These are phyloP conservation scores for Oenanthe oenanthe DNA, from an alignment of 2,113 vertebrate genomes.

Conservation along the genomic window DNA sequence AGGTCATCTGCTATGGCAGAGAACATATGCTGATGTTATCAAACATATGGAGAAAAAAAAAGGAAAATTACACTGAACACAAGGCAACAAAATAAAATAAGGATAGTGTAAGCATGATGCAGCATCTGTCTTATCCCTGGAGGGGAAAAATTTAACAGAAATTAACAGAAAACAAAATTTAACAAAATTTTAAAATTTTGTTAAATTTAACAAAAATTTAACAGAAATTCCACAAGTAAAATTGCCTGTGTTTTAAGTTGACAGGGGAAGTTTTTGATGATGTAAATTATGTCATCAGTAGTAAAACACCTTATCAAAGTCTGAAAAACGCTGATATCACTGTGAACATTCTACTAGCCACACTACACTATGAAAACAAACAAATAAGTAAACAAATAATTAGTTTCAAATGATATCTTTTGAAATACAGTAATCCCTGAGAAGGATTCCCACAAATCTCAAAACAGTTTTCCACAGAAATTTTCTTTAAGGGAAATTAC, in stretches of 20 bases:
- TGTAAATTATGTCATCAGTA: neutral
- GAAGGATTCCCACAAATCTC: neutral
- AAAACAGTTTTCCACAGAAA: neutral
- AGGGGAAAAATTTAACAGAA: neutral
- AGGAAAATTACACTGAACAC: neutral
- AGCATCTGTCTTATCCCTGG: neutral
- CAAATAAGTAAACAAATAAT: neutral
- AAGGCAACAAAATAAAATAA: neutral
- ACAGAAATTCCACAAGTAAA: neutral
- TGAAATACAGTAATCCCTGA: neutral
- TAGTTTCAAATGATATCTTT: neutral
- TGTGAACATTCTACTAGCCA: neutral
- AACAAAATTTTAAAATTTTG: too few species aligned
- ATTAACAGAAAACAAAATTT: too few species aligned
- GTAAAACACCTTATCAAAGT: neutral
- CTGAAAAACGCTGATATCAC: neutral
- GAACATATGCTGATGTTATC: slow-evolving; percentile 31
- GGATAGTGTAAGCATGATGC: neutral
- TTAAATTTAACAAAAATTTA: neutral
- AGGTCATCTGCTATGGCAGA: slow-evolving; percentile 17
- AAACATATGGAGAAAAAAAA: slow-evolving; percentile 16
- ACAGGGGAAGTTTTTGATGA: neutral
- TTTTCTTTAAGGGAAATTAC: neutral
- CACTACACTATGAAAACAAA: neutral
- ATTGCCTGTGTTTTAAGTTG: neutral